Evolutionary conservation across 2,888 invertebrate species (phyloP).

Genomic region (Cerceris ruficornis): DNA sequence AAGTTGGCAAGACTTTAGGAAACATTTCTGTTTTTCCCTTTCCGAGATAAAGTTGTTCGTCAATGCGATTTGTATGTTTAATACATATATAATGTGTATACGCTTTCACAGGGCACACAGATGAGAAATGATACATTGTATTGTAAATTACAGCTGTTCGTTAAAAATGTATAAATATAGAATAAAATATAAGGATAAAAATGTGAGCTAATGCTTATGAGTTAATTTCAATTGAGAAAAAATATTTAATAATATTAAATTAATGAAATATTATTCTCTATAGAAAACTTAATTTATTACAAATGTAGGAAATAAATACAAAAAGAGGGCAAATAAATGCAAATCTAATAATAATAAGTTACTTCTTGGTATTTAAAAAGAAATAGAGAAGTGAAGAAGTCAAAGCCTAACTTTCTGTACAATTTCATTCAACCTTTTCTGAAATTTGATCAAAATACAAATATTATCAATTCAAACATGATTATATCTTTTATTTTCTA

Average conservation of each 20-base stretch:
- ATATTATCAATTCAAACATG: neutral
- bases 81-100: neutral
- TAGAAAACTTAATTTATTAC: neutral
- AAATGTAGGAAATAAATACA: neutral
- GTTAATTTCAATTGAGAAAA: neutral
- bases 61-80: constrained; percentile 1
- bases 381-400: neutral
- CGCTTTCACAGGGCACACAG: no score
- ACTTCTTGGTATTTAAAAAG: neutral
- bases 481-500: constrained; percentile 10
- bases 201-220: constrained; percentile 2
- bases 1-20: constrained; percentile 32
- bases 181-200: neutral
- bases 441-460: constrained; percentile 19
- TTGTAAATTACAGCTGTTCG: neutral
- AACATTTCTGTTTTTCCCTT: constrained; percentile 37
- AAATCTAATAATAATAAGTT: neutral
- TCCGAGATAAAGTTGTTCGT: constrained; percentile 52
- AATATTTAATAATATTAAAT: neutral
- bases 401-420: neutral
- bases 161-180: no score
- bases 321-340: constrained; percentile 1
- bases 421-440: constrained; percentile 6
- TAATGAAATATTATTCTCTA: neutral
- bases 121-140: no score